Conservation (phyloP, 2,797 vertebrate species). For the Babyrousa celebensis region DNA sequence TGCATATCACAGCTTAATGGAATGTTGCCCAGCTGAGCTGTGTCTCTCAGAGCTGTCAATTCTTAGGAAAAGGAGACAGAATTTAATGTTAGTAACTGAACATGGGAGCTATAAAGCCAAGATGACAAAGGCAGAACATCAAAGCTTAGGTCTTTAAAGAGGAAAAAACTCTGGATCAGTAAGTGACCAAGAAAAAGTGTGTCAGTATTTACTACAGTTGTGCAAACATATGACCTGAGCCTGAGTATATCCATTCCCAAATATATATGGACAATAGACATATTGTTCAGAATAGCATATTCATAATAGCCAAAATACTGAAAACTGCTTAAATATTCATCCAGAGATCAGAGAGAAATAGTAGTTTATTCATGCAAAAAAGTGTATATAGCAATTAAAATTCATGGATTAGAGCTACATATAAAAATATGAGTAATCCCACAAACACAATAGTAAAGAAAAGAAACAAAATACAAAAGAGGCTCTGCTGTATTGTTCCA, state of each 20-base stretch:
- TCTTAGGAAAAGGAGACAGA: constrained; percentile 20
- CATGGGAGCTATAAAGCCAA: neutral
- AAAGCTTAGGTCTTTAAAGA: neutral
- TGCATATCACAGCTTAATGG: constrained; percentile 30
- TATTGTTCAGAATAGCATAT: neutral
- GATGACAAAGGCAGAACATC: neutral
- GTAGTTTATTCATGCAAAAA: neutral
- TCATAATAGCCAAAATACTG: neutral
- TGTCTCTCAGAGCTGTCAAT: neutral
- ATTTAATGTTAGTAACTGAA: constrained; percentile 3
- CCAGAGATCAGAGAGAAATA: constrained; percentile 17
- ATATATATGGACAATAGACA: neutral
- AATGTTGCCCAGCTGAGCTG: neutral
- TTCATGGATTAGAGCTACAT: constrained; percentile 24
- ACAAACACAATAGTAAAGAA: neutral
- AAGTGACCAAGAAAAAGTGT: neutral
- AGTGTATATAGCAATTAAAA: constrained; percentile 24
- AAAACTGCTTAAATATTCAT: constrained; percentile 39
- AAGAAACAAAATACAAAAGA: neutral
- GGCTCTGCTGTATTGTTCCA: neutral
- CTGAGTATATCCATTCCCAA: neutral
- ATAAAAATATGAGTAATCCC: neutral
- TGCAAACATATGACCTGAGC: neutral
- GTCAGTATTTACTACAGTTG: neutral
- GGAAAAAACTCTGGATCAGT: neutral